phyloP scores from a whole-genome alignment of 2,113 vertebrate species.

The Chaetodon auriga region DNA sequence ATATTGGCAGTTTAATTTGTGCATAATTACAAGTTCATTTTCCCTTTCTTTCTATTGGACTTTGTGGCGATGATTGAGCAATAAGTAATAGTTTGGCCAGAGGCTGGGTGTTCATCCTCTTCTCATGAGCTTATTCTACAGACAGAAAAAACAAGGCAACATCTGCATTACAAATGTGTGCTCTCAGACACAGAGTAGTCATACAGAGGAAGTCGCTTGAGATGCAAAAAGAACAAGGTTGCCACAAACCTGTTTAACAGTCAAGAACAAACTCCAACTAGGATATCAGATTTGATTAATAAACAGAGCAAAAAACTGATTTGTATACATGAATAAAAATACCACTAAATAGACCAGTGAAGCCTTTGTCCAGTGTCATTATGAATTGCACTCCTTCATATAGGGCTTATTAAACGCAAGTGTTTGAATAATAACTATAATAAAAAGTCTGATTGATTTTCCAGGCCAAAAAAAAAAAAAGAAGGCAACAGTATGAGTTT shows the following conservation, averaged over 20 bases:
- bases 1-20: slow-evolving; percentile 34
- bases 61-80: slow-evolving; percentile 1
- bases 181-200: slow-evolving; percentile 17
- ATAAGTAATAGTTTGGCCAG: slow-evolving; percentile 14
- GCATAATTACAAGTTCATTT: neutral
- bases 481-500: neutral
- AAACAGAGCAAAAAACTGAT: neutral
- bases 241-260: slow-evolving; percentile 37
- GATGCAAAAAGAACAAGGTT: slow-evolving; percentile 41
- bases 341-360: neutral
- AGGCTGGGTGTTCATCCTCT: slow-evolving; percentile 27
- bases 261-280: slow-evolving; percentile 14
- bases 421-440: slow-evolving; percentile 8
- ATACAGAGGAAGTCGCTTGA: slow-evolving; percentile 37
- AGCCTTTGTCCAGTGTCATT: neutral
- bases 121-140: slow-evolving; percentile 35
- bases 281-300: slow-evolving; percentile 35
- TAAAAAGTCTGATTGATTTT: neutral
- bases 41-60: neutral
- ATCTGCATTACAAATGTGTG: slow-evolving; percentile 49
- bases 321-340: slow-evolving; percentile 33
- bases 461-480: neutral
- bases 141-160: slow-evolving; percentile 37
- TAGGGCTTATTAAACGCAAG: slow-evolving; percentile 15
- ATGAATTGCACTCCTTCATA: neutral